phyloP scores from a whole-genome alignment of 2,888 invertebrate species.

The Chloroclysta siterata region DNA sequence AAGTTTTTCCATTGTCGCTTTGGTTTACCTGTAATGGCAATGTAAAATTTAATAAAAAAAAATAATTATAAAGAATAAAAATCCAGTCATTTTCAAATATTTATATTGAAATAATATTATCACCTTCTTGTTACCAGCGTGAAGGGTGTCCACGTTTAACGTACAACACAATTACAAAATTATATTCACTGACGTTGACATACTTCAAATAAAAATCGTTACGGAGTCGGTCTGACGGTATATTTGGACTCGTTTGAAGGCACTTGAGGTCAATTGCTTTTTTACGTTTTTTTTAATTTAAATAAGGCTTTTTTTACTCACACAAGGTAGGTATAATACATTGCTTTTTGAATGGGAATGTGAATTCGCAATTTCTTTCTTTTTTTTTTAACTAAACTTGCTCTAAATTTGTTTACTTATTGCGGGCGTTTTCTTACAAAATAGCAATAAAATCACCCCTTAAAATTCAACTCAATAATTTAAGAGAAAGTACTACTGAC shows the following conservation, averaged over 20 bases:
- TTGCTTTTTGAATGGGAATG: background rate
- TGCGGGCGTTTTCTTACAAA: background rate
- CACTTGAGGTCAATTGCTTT: conserved; percentile 78
- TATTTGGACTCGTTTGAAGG: conserved; percentile 77
- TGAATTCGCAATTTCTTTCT: background rate
- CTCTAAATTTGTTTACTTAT: background rate
- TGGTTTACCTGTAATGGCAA: too few species aligned
- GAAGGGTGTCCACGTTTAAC: conserved; percentile 82
- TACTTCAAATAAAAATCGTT: conserved; percentile 49
- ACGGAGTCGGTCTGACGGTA: conserved; percentile 63
- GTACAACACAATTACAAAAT: conserved; percentile 79
- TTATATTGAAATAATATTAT: conserved; percentile 75
- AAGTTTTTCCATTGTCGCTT: too few species aligned
- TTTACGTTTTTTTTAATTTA: conserved; percentile 55
- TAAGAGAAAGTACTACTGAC: conserved; percentile 22
- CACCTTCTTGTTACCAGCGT: conserved; percentile 79
- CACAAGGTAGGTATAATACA: background rate
- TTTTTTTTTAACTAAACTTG: conserved; percentile 1
- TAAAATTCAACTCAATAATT: background rate
- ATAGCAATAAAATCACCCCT: background rate
- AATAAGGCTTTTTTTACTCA: conserved; percentile 17
- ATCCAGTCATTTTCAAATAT: conserved; percentile 64
- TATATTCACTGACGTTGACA: conserved; percentile 61
- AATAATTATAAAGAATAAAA: conserved; percentile 28
- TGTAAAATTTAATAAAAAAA: too few species aligned